Conservation (phyloP, 2,113 vertebrate species). For the Microtus ochrogaster region DNA sequence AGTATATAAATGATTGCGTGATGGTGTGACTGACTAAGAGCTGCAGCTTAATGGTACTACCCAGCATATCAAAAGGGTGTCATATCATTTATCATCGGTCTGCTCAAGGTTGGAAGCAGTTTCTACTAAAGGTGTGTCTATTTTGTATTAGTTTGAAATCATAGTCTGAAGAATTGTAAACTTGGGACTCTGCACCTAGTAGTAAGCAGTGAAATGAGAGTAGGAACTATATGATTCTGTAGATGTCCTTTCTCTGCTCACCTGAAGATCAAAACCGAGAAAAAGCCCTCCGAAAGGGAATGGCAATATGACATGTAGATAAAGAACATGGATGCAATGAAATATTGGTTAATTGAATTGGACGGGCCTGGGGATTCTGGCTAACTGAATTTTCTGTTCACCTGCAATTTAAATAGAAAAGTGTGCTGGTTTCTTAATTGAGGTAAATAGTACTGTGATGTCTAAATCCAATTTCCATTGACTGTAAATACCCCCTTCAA, state of each 20-base stretch:
- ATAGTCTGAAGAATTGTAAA: background rate
- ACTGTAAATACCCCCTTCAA: background rate
- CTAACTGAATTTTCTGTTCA: constrained; percentile 34
- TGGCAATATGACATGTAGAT: background rate
- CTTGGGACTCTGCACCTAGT: background rate
- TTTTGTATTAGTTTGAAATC: background rate
- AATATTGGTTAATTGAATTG: constrained; percentile 28
- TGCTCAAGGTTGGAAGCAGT: background rate
- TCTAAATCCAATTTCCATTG: constrained; percentile 8
- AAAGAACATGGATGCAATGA: background rate
- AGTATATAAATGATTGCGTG: background rate
- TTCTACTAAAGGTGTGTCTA: background rate
- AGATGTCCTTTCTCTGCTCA: background rate
- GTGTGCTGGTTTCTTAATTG: constrained; percentile 42
- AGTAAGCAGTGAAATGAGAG: background rate
- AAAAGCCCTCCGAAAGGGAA: background rate
- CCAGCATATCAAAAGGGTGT: background rate
- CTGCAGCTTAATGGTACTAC: background rate
- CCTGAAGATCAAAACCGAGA: background rate
- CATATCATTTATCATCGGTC: background rate
- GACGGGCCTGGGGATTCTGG: background rate
- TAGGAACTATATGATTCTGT: background rate
- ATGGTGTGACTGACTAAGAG: background rate
- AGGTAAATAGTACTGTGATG: constrained; percentile 26
- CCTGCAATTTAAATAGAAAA: constrained; percentile 31